These are phyloP conservation scores for Hapalemur alaotrensis DNA, from an alignment of 2,797 vertebrate species.

Conservation along the genomic window DNA sequence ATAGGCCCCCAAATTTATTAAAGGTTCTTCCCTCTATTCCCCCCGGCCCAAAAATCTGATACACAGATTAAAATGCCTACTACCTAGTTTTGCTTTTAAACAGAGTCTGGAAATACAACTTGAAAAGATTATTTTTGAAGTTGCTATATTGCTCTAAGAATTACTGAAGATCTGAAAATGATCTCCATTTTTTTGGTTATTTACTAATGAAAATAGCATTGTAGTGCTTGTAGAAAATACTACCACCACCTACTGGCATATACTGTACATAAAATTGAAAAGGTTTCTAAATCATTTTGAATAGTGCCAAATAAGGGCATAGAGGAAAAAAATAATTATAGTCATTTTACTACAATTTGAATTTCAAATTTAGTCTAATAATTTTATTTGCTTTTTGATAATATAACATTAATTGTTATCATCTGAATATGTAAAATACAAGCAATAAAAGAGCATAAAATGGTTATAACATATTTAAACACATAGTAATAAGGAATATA, in stretches of 20 bases:
- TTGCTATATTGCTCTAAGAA: background rate
- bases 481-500: background rate
- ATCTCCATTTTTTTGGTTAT: slow-evolving; percentile 13
- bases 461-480: background rate
- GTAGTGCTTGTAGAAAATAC: slow-evolving; percentile 70
- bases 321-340: background rate
- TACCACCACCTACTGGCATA: slow-evolving; percentile 75
- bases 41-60: background rate
- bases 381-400: background rate
- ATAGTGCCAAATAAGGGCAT: background rate
- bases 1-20: slow-evolving; percentile 26
- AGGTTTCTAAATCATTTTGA: slow-evolving; percentile 38
- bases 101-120: background rate
- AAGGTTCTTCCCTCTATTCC: background rate
- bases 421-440: background rate
- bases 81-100: slow-evolving; percentile 46
- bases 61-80: slow-evolving; percentile 43
- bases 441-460: background rate
- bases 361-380: slow-evolving; percentile 14
- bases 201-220: slow-evolving; percentile 57
- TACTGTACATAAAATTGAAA: slow-evolving; percentile 56
- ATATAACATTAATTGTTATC: background rate
- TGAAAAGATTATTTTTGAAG: slow-evolving; percentile 27
- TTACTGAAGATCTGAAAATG: slow-evolving; percentile 19
- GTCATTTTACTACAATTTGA: background rate